phyloP scores from a whole-genome alignment of 1,140 invertebrate genomes.

The Drosophila watanabei region DNA sequence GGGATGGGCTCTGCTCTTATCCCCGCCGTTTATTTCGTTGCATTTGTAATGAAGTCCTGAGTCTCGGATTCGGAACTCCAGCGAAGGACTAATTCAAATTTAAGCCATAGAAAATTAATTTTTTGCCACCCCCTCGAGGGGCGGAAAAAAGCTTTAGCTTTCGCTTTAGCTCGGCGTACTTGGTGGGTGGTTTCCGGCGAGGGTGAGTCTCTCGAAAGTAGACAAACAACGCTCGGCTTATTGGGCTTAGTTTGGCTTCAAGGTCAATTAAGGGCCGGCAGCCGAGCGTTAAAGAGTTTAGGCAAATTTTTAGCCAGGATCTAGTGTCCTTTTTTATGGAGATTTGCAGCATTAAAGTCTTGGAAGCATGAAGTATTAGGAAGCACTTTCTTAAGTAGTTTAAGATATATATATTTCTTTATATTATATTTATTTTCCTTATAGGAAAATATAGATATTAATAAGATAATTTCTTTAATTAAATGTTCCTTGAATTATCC shows the following conservation, averaged over 20 bases:
- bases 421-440: background rate
- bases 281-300: conserved; percentile 31
- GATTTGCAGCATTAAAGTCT: background rate
- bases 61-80: conserved; percentile 14
- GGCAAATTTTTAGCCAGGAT: conserved; percentile 26
- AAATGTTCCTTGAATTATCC: background rate
- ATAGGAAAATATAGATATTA: background rate
- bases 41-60: conserved; percentile 58
- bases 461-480: background rate
- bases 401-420: background rate
- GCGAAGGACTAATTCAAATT: conserved; percentile 65
- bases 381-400: background rate
- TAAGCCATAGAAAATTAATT: conserved; percentile 76
- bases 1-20: background rate
- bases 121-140: conserved; percentile 16
- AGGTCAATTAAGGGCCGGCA: conserved; percentile 32
- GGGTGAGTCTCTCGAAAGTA: conserved; percentile 5
- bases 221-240: conserved; percentile 33
- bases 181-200: background rate
- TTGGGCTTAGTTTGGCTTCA: conserved; percentile 24
- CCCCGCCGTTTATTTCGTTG: conserved; percentile 49
- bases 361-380: background rate
- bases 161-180: background rate
- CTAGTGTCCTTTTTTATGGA: conserved; percentile 5
- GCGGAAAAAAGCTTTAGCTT: background rate